Percentiles rank a stretch among this genome's conserved stretches.
These are phyloP conservation scores for Formica exsecta DNA, from an alignment of 1,140 invertebrate genomes.

Conservation along the genomic window DNA sequence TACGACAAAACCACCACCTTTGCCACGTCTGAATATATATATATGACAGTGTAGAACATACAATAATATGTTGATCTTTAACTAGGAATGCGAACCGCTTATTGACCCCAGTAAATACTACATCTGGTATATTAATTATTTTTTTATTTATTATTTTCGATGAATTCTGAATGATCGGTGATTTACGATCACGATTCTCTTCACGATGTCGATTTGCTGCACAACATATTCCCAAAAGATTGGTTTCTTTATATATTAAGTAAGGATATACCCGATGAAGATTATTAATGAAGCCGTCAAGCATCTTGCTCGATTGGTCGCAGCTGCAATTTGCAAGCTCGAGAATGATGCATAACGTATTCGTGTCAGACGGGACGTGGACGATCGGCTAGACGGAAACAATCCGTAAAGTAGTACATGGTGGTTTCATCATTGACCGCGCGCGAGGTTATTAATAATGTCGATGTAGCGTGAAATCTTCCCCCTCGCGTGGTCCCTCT, in stretches of 20 bases:
- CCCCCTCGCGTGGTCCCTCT: constrained; percentile 28
- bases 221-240: neutral
- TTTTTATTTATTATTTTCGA: neutral
- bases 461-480: constrained; percentile 49
- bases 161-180: neutral
- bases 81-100: neutral
- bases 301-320: neutral
- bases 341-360: neutral
- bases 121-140: neutral
- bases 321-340: constrained; percentile 9
- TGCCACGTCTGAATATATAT: neutral
- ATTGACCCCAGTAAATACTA: neutral
- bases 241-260: neutral
- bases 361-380: constrained; percentile 43
- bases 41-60: neutral
- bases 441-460: constrained; percentile 51
- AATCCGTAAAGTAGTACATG: constrained; percentile 38
- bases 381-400: constrained; percentile 36
- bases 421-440: neutral
- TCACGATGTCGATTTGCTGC: neutral
- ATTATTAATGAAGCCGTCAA: too few relatives aligned
- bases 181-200: neutral
- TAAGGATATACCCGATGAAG: neutral
- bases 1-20: neutral
- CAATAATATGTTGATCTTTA: constrained; percentile 5